phyloP scores from a whole-genome alignment of 2,797 vertebrate genomes.

The Tarsius wallacei region DNA sequence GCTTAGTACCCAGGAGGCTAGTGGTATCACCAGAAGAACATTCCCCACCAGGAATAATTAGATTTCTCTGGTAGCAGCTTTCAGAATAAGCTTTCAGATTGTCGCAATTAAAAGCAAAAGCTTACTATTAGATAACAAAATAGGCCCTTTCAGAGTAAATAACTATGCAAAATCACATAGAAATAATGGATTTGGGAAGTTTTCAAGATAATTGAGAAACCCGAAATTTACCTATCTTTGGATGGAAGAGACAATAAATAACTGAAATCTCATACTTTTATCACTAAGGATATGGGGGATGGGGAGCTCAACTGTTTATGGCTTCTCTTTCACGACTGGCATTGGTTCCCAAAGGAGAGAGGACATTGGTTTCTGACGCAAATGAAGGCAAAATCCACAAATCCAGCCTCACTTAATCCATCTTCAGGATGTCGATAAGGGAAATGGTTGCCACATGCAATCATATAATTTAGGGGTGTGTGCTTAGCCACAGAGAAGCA shows the following conservation, averaged over 20 bases:
- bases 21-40: slow-evolving; percentile 66
- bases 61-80: slow-evolving; percentile 73
- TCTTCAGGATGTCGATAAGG: slow-evolving; percentile 59
- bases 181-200: neutral
- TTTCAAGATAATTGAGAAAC: neutral
- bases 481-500: slow-evolving; percentile 4
- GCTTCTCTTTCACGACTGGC: neutral
- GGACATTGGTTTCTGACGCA: neutral
- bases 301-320: neutral
- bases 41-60: slow-evolving; percentile 76
- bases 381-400: slow-evolving; percentile 67
- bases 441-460: neutral
- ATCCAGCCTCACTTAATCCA: slow-evolving; percentile 64
- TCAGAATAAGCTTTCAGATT: slow-evolving; percentile 71
- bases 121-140: slow-evolving; percentile 20
- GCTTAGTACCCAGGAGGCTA: slow-evolving; percentile 76
- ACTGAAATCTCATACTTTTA: neutral
- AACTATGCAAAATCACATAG: neutral
- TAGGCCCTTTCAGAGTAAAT: neutral
- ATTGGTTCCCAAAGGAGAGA: slow-evolving; percentile 6
- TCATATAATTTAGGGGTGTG: slow-evolving; percentile 28
- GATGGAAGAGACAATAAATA: neutral
- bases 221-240: neutral
- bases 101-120: slow-evolving; percentile 77
- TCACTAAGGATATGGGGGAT: neutral